Percentiles rank a stretch among this genome's conserved stretches.
phyloP scores from a whole-genome alignment of 1,140 invertebrate species.

The Cataglyphis hispanica region DNA sequence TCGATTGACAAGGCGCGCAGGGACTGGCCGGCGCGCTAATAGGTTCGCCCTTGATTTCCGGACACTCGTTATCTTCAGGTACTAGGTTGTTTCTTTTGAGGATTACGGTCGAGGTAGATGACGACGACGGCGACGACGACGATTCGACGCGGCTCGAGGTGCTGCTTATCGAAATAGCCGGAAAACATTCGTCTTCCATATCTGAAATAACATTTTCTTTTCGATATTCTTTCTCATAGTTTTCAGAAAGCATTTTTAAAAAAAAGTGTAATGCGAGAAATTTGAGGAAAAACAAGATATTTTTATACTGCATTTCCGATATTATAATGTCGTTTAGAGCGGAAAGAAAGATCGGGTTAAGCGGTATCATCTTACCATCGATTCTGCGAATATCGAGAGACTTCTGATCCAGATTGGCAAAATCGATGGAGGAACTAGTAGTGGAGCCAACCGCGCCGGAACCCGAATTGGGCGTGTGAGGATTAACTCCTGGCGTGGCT shows the following conservation, averaged over 20 bases:
- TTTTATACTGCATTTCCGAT: not conserved
- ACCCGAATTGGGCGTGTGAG: slow-evolving; percentile 71
- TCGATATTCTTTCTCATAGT: not conserved
- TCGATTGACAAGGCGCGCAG: slow-evolving; percentile 86
- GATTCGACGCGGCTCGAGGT: slow-evolving; percentile 83
- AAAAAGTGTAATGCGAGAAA: not conserved
- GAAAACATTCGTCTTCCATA: slow-evolving; percentile 94
- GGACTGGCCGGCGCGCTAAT: slow-evolving; percentile 89
- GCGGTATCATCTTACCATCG: slow-evolving; percentile 73
- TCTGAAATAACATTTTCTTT: slow-evolving; percentile 86
- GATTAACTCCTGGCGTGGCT: slow-evolving; percentile 78
- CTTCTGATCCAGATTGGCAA: slow-evolving; percentile 70
- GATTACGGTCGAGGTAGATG: slow-evolving; percentile 65
- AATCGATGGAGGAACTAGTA: slow-evolving; percentile 69
- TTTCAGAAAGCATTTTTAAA: too few relatives aligned
- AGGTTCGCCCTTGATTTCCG: slow-evolving; percentile 90
- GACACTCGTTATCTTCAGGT: slow-evolving; percentile 73
- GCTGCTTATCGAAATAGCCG: slow-evolving; percentile 90
- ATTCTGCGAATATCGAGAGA: slow-evolving; percentile 78
- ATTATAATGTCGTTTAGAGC: too few relatives aligned
- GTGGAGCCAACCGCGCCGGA: slow-evolving; percentile 52
- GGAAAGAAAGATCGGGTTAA: not conserved
- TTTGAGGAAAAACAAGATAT: not conserved
- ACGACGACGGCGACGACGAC: slow-evolving; percentile 77
- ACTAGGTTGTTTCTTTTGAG: slow-evolving; percentile 58